Evolutionary conservation across 2,888 invertebrate genomes (phyloP).

Genomic region (Agelastica alni): DNA sequence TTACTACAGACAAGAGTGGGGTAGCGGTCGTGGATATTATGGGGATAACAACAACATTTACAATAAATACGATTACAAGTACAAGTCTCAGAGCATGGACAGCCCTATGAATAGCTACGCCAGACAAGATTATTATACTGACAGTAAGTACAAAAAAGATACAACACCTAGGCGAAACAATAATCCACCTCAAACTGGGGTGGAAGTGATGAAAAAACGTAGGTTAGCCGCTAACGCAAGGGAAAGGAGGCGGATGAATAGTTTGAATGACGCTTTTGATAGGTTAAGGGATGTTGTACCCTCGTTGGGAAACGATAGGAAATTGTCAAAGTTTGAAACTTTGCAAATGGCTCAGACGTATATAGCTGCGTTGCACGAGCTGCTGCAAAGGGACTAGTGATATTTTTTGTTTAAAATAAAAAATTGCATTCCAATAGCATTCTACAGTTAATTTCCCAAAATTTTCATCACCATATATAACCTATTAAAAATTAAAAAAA

Average conservation of each 20-base stretch:
- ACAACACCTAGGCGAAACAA: conserved; percentile 16
- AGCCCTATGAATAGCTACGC: conserved; percentile 36
- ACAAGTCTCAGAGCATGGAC: conserved; percentile 38
- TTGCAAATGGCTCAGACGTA: conserved; percentile 80
- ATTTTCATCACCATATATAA: too few relatives aligned
- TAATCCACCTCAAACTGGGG: conserved; percentile 40
- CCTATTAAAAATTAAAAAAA: too few relatives aligned
- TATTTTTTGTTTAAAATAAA: conserved; percentile 7
- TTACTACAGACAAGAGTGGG: conserved; percentile 46
- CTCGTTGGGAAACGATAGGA: conserved; percentile 69
- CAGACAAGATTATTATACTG: conserved; percentile 42
- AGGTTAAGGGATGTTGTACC: conserved; percentile 72
- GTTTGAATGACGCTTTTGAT: conserved; percentile 75
- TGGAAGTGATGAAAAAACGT: conserved; percentile 61
- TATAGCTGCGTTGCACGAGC: conserved; percentile 69
- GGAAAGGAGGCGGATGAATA: conserved; percentile 75
- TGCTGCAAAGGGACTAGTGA: conserved; percentile 57
- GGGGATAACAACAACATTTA: conserved; percentile 54
- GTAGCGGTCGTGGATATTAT: conserved; percentile 48
- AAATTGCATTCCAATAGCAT: too few relatives aligned
- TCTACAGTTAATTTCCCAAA: too few relatives aligned
- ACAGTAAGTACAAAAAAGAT: conserved; percentile 36
- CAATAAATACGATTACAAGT: conserved; percentile 45
- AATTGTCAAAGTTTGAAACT: conserved; percentile 76
- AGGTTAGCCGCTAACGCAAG: conserved; percentile 73